These are phyloP conservation scores for Catagonus wagneri DNA, from an alignment of 2,113 vertebrate species.

Conservation along the genomic window DNA sequence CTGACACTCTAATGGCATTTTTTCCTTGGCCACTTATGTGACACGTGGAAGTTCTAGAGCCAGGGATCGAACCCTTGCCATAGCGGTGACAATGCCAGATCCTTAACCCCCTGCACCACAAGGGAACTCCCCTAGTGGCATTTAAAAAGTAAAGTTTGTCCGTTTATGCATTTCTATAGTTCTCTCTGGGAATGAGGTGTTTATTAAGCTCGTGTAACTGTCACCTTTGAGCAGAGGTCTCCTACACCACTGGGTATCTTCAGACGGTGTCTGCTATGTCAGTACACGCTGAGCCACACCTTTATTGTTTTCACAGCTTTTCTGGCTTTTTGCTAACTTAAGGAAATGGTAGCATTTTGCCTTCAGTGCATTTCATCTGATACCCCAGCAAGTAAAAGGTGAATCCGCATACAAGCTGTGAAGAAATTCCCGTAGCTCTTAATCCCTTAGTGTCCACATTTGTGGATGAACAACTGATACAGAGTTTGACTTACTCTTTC, in stretches of 20 bases:
- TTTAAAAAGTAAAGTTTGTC: not conserved
- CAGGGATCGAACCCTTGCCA: too few species aligned
- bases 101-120: too few species aligned
- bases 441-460: not conserved
- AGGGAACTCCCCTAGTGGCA: too few species aligned
- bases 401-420: not conserved
- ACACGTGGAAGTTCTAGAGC: too few species aligned
- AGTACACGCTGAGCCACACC: constrained; percentile 34
- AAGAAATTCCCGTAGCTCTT: not conserved
- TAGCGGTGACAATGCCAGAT: too few species aligned
- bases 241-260: constrained; percentile 31
- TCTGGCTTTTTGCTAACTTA: constrained; percentile 29
- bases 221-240: constrained; percentile 37
- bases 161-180: not conserved
- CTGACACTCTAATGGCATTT: not conserved
- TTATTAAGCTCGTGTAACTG: constrained; percentile 27
- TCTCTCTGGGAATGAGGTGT: not conserved
- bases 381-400: not conserved
- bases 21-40: too few species aligned
- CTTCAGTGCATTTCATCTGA: constrained; percentile 18
- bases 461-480: not conserved
- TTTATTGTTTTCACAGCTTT: constrained; percentile 61
- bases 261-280: constrained; percentile 12
- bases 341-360: constrained; percentile 39
- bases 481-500: not conserved